Percentiles rank a stretch among this genome's conserved stretches.
Conservation (phyloP, 2,113 vertebrate species). For the Chamaea fasciata region DNA sequence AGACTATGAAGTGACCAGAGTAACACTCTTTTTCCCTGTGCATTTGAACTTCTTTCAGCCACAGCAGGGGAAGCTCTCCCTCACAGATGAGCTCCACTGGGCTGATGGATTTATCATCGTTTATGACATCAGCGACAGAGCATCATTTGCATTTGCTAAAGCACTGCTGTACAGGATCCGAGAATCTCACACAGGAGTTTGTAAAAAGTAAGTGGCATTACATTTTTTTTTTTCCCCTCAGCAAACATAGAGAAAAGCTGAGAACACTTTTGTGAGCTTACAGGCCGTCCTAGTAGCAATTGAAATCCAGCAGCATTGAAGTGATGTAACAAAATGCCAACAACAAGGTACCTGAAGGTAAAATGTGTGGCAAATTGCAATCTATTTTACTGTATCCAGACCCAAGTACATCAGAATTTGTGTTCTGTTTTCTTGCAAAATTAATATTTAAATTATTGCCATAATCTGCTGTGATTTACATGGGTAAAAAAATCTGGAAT, state of each 20-base stretch:
- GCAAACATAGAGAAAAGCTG: neutral
- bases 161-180: slow-evolving; percentile 79
- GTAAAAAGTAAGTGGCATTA: slow-evolving; percentile 76
- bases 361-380: neutral
- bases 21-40: neutral
- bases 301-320: neutral
- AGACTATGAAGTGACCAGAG: neutral
- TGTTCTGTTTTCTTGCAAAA: neutral
- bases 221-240: neutral
- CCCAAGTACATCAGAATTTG: neutral
- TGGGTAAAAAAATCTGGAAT: neutral
- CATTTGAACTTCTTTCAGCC: slow-evolving; percentile 52
- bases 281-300: neutral
- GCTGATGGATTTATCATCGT: slow-evolving; percentile 87
- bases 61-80: slow-evolving; percentile 70
- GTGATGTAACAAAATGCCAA: neutral
- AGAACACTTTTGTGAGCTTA: neutral
- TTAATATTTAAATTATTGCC: neutral
- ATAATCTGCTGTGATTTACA: neutral
- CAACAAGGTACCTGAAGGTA: neutral
- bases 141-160: slow-evolving; percentile 84
- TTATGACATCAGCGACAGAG: slow-evolving; percentile 86
- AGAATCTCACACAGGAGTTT: slow-evolving; percentile 68
- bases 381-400: neutral
- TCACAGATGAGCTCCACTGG: slow-evolving; percentile 81